A percentile compares a stretch with the other conserved stretches of the same genome.
phyloP scores from a whole-genome alignment of 2,888 invertebrate genomes.

The Elegia similella region DNA sequence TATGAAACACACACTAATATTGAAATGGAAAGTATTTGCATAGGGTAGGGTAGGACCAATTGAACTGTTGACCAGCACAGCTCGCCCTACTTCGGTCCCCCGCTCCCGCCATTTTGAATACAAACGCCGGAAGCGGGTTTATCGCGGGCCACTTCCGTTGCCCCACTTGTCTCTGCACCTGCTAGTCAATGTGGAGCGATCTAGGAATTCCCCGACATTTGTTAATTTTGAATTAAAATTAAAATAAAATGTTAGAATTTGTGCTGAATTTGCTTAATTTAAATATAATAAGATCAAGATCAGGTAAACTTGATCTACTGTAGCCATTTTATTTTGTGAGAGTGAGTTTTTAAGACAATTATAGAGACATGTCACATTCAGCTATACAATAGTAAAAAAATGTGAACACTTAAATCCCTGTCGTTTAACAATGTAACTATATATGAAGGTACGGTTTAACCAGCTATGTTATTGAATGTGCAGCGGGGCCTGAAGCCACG shows the following conservation, averaged over 20 bases:
- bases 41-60: slow-evolving; percentile 15
- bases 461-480: not conserved
- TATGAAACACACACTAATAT: slow-evolving; percentile 1
- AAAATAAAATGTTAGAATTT: not conserved
- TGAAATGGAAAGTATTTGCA: slow-evolving; percentile 30
- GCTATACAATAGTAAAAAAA: too few relatives aligned
- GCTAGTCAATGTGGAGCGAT: slow-evolving; percentile 23
- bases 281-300: too few relatives aligned
- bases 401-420: too few relatives aligned
- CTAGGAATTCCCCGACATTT: not conserved
- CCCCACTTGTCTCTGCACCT: slow-evolving; percentile 59
- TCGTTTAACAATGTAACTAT: too few relatives aligned
- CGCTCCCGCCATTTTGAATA: slow-evolving; percentile 49
- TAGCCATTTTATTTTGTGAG: too few relatives aligned
- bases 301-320: too few relatives aligned
- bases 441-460: not conserved
- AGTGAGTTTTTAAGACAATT: too few relatives aligned
- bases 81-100: slow-evolving; percentile 32
- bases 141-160: slow-evolving; percentile 59
- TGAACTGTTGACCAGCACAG: slow-evolving; percentile 20
- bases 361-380: too few relatives aligned
- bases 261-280: not conserved
- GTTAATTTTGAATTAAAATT: too few relatives aligned
- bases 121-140: slow-evolving; percentile 61
- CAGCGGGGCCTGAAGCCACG: slow-evolving; percentile 13